A percentile compares a stretch with the other conserved stretches of the same genome.
Evolutionary conservation across 2,797 vertebrate species (phyloP).

Genomic region (Atherinosoma microstoma): DNA sequence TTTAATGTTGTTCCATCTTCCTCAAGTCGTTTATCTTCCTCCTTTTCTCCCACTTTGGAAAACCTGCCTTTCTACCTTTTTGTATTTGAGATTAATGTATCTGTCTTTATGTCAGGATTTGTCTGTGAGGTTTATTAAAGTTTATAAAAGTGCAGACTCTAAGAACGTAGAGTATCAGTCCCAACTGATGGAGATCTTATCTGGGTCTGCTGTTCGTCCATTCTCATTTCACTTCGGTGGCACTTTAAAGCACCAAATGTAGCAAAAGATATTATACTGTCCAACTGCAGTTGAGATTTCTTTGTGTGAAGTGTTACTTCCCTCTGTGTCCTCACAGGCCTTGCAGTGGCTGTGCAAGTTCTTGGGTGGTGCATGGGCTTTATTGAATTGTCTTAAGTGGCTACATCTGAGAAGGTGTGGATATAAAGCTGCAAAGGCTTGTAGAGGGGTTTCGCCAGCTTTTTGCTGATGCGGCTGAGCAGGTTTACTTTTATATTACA

Average conservation of each 20-base stretch:
- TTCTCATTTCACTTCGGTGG: constrained; percentile 13
- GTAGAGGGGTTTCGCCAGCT: no score
- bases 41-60: constrained; percentile 39
- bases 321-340: not conserved
- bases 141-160: constrained; percentile 19
- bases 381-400: not conserved
- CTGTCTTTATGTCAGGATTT: constrained; percentile 35
- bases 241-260: constrained; percentile 13
- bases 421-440: not conserved
- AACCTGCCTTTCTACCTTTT: constrained; percentile 27
- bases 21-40: constrained; percentile 44
- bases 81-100: constrained; percentile 47
- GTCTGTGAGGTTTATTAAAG: constrained; percentile 19
- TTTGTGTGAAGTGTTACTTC: not conserved
- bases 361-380: not conserved
- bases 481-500: not conserved
- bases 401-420: not conserved
- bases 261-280: constrained; percentile 16
- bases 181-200: constrained; percentile 4
- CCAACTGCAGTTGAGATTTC: not conserved
- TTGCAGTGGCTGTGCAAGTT: not conserved
- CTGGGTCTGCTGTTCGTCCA: not conserved
- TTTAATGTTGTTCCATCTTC: constrained; percentile 60
- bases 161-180: constrained; percentile 5
- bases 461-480: not conserved